Percentiles rank a stretch among this genome's conserved stretches.
Evolutionary conservation across 2,113 vertebrate genomes (phyloP).

Genomic region (Cyphomyrus plagiostoma): DNA sequence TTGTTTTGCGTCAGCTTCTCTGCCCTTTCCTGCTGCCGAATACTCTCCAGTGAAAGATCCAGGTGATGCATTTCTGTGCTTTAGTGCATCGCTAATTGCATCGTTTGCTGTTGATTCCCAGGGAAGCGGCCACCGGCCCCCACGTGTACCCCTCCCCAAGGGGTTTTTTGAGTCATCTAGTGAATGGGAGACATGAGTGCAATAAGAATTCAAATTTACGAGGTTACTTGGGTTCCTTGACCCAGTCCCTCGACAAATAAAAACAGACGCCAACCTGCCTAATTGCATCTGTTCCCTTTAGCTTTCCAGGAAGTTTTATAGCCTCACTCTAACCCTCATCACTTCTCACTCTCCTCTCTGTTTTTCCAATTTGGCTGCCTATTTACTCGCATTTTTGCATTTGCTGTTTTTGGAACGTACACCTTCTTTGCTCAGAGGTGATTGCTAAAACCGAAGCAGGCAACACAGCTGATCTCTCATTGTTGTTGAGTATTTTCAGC

Average conservation of each 20-base stretch:
- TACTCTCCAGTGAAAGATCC: background rate
- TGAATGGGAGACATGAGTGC: conserved; percentile 30
- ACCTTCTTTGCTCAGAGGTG: background rate
- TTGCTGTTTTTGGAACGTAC: background rate
- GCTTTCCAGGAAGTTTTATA: conserved; percentile 35
- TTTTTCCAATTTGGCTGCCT: background rate
- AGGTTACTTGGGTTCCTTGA: conserved; percentile 57
- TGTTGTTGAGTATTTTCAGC: background rate
- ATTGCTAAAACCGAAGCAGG: background rate
- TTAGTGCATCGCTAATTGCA: conserved; percentile 1
- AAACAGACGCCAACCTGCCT: conserved; percentile 52
- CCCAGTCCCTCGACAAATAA: conserved; percentile 54
- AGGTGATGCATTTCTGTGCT: background rate
- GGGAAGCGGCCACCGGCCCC: conserved; percentile 17
- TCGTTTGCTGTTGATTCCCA: conserved; percentile 28
- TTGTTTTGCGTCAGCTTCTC: background rate
- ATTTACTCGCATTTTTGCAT: background rate
- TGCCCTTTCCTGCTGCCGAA: background rate
- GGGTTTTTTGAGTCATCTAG: conserved; percentile 36
- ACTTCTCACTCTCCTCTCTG: conserved; percentile 18
- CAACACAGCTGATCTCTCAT: background rate
- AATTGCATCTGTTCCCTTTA: conserved; percentile 41
- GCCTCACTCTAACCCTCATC: conserved; percentile 2
- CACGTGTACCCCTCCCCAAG: background rate
- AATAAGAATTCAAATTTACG: conserved; percentile 41